Percentiles rank a stretch among this genome's conserved stretches.
Evolutionary conservation across 2,113 vertebrate species (phyloP).

Genomic region (Diadophis punctatus): DNA sequence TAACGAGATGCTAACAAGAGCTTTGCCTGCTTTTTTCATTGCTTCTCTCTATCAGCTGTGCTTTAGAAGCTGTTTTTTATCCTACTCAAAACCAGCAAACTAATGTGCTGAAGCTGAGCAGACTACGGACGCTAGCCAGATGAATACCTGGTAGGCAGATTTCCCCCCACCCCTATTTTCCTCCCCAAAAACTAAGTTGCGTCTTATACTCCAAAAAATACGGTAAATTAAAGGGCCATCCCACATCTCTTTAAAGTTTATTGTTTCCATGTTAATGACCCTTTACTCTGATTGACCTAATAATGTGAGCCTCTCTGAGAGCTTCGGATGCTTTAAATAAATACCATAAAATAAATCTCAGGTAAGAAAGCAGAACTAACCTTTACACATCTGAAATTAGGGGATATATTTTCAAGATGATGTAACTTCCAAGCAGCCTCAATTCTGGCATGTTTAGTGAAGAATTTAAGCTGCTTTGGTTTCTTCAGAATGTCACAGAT

Average conservation of each 20-base stretch:
- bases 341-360: neutral
- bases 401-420: neutral
- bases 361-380: neutral
- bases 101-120: too few species aligned
- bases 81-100: too few species aligned
- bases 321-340: neutral
- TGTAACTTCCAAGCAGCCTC: neutral
- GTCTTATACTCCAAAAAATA: too few species aligned
- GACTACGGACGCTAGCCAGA: too few species aligned
- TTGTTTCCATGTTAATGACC: neutral
- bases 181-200: too few species aligned
- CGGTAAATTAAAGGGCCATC: neutral
- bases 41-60: too few species aligned
- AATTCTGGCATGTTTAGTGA: neutral
- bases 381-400: neutral
- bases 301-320: neutral
- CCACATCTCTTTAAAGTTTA: neutral
- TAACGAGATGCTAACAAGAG: too few species aligned
- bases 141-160: too few species aligned
- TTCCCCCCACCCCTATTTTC: too few species aligned
- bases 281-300: neutral
- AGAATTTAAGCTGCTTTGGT: neutral
- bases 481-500: neutral
- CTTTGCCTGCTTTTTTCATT: too few species aligned
- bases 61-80: too few species aligned